These are phyloP conservation scores for Brachionus asplanchnoidis DNA, from an alignment of 1,140 invertebrate species.

Conservation along the genomic window DNA sequence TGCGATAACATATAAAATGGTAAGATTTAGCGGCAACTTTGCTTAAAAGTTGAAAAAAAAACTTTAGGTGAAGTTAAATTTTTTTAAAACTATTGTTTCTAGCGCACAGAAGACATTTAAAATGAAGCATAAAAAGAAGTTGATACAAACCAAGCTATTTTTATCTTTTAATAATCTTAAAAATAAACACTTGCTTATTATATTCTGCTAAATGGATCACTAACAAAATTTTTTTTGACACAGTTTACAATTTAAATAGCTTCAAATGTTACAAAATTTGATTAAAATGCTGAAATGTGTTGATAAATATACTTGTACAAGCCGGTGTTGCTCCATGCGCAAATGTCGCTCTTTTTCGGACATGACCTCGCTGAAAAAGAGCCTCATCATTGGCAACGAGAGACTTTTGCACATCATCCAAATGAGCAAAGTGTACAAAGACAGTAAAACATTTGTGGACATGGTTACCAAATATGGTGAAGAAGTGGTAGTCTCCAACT, in stretches of 20 bases:
- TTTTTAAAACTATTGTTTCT: no score
- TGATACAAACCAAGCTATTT: no score
- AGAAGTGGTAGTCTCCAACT: not conserved
- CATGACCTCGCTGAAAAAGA: not conserved
- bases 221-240: not conserved
- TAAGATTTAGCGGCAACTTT: no score
- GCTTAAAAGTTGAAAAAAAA: no score
- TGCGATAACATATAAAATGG: no score
- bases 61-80: no score
- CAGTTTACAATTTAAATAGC: not conserved
- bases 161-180: no score
- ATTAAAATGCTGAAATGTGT: not conserved
- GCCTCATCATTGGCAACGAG: constrained; percentile 2
- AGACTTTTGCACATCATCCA: constrained; percentile 33
- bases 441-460: constrained; percentile 42
- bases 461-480: not conserved
- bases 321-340: not conserved
- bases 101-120: no score
- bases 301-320: not conserved
- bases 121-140: no score
- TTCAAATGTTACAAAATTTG: not conserved
- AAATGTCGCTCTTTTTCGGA: constrained; percentile 28
- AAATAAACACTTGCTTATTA: no score
- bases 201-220: no score
- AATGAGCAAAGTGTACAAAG: constrained; percentile 41